Evolutionary conservation across 1,140 invertebrate genomes (phyloP).

Genomic region (Orius insidiosus): DNA sequence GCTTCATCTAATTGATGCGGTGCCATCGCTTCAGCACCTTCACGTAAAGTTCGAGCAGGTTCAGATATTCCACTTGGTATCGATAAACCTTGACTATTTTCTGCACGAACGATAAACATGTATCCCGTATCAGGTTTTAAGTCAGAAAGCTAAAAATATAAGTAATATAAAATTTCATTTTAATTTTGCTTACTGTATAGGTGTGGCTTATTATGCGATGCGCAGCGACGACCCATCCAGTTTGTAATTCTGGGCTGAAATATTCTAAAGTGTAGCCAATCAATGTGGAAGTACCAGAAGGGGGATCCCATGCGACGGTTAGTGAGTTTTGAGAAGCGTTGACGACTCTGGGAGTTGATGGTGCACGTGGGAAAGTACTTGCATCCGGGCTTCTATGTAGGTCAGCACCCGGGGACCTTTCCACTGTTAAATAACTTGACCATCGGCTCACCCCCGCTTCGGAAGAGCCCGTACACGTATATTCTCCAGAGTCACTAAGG

Average conservation of each 20-base stretch:
- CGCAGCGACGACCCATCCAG: constrained; percentile 53
- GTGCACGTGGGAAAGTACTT: constrained; percentile 58
- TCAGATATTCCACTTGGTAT: constrained; percentile 46
- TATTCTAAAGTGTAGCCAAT: constrained; percentile 69
- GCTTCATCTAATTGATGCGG: constrained; percentile 64
- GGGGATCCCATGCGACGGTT: constrained; percentile 58
- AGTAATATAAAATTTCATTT: background rate
- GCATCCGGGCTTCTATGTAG: constrained; percentile 60
- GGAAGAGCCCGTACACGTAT: constrained; percentile 61
- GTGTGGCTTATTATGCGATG: constrained; percentile 19
- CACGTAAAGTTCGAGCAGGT: constrained; percentile 39
- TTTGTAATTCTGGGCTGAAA: constrained; percentile 62
- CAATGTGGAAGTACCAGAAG: constrained; percentile 28
- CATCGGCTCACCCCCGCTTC: constrained; percentile 70
- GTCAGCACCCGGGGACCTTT: constrained; percentile 35
- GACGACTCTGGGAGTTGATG: constrained; percentile 45
- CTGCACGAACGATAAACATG: constrained; percentile 70
- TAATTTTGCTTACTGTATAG: constrained; percentile 15
- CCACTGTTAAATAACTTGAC: constrained; percentile 56
- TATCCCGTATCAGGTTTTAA: constrained; percentile 66
- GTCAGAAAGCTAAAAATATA: constrained; percentile 24
- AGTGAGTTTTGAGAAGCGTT: constrained; percentile 63
- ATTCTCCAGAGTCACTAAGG: constrained; percentile 50
- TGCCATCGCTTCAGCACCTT: constrained; percentile 46
- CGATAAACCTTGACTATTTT: constrained; percentile 66